Percentiles rank a stretch among this genome's conserved stretches.
Conservation (phyloP, 1,140 invertebrate species). For the Apolygus lucorum region DNA sequence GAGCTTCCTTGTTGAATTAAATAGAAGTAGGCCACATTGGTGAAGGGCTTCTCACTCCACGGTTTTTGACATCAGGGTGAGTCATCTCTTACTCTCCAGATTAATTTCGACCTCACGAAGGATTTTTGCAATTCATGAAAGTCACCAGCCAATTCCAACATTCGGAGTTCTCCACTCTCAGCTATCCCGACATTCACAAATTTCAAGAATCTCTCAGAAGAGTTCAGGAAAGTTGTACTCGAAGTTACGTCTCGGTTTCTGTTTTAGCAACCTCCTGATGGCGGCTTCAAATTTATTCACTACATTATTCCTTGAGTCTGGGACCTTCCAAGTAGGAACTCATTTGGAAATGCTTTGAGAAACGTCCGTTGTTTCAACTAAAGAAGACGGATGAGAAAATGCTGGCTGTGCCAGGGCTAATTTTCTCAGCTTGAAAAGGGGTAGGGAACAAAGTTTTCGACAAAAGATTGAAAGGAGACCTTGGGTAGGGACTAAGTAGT, state of each 20-base stretch:
- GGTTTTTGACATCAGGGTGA: no score
- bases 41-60: no score
- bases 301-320: slow-evolving; percentile 3
- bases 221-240: not conserved
- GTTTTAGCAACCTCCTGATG: not conserved
- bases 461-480: slow-evolving; percentile 14
- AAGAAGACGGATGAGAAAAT: slow-evolving; percentile 16
- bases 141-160: not conserved
- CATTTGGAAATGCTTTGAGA: slow-evolving; percentile 13
- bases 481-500: slow-evolving; percentile 5
- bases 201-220: not conserved
- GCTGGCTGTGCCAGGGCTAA: slow-evolving; percentile 10
- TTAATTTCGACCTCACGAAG: no score
- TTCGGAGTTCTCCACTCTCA: not conserved
- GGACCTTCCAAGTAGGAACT: not conserved
- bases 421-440: slow-evolving; percentile 10
- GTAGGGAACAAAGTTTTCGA: slow-evolving; percentile 10
- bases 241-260: not conserved
- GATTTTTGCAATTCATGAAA: no score
- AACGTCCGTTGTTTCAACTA: slow-evolving; percentile 10
- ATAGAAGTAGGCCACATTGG: no score
- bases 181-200: not conserved
- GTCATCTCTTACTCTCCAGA: no score
- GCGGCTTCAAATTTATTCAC: slow-evolving; percentile 1
- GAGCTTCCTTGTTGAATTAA: no score